phyloP scores from a whole-genome alignment of 30 jellyfish, hydroid and myxozoan species.

The Aurelia sp. region DNA sequence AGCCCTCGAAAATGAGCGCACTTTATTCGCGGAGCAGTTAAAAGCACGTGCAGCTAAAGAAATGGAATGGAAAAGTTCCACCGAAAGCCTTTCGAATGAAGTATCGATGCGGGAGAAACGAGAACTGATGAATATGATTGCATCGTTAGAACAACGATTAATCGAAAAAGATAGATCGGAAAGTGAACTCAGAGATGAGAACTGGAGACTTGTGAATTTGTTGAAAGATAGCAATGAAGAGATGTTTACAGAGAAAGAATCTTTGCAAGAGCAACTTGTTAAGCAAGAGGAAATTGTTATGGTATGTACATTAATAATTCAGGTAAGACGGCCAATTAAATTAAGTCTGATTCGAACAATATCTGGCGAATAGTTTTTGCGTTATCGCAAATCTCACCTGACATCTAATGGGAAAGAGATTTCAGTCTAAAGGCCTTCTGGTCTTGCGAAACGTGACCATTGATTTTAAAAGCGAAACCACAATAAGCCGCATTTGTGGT shows the following conservation, averaged over 20 bases:
- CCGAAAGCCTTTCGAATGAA: conserved; percentile 33
- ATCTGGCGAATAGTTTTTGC: no score
- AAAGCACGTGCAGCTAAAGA: conserved; percentile 63
- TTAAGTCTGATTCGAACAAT: no score
- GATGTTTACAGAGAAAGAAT: conserved; percentile 61
- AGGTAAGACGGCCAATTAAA: no score
- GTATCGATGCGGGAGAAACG: conserved; percentile 30
- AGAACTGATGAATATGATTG: conserved; percentile 28
- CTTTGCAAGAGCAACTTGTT: conserved; percentile 61
- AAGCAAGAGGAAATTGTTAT: conserved; percentile 75
- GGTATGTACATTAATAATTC: conserved; percentile 18
- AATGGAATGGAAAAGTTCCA: conserved; percentile 28
- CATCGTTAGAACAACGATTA: conserved; percentile 60
- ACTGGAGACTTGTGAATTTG: conserved; percentile 61
- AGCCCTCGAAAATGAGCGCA: conserved; percentile 75
- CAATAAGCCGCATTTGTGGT: no score
- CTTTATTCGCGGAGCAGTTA: conserved; percentile 70
- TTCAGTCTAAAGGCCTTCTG: no score
- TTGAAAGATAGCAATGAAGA: conserved; percentile 71
- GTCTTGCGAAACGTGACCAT: no score
- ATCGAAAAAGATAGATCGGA: conserved; percentile 62
- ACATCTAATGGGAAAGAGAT: no score
- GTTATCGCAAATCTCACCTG: no score
- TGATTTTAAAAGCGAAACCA: no score
- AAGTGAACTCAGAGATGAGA: conserved; percentile 61